Evolutionary conservation across 2,113 vertebrate genomes (phyloP), one percentile per base, ranked within the genome.

Genomic region (Athene noctua): DNA sequence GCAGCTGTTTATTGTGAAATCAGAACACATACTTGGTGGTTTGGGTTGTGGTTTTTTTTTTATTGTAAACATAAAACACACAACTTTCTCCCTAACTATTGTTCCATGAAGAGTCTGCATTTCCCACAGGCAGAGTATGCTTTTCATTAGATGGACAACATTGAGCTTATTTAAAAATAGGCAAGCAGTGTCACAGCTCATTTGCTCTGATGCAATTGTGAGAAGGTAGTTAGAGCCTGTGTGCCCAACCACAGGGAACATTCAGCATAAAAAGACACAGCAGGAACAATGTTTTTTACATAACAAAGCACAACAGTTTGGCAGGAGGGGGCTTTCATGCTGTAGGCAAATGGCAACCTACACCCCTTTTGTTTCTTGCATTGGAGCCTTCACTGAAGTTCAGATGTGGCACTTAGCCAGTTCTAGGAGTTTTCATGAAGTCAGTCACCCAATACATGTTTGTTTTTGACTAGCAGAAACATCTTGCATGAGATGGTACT

Each of bases 61-160:
- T 61, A 83, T 38, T 79, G n/a, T 2, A 66, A 52, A 30, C 18
- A 54, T 27, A 62, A 85, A 68, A 19, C 20, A 25, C 23, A 79
- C 8, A 90, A 75, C 44, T 54, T 75, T 72, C 58, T 90, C 42
- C 49, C 14, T 86, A 85, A 62, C 57, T 36, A 12, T 49, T 71
- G 61, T 61, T 79, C 55, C 81, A 79, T 68, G 61, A n/a, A 67
- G 79, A 88, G 73, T 32, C 74, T 68, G 44, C 34, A 75, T 92
- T 92, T 90, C 90, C 90, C 85, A 90, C 36, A 75, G 78, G 90
- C 88, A 88, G 51, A 79, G 17, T 55, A 52, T 40, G 52, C 66
- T 86, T 92, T 95, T 97, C 85, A 88, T 95, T 94, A 92, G 85
- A 91, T 18, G 78, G 94, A 96, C 92, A 95, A 59, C 29, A 71